These are phyloP conservation scores for Aurelia aurita DNA, from an alignment of 30 jellyfish, hydroid and myxozoan genomes.

Conservation along the genomic window DNA sequence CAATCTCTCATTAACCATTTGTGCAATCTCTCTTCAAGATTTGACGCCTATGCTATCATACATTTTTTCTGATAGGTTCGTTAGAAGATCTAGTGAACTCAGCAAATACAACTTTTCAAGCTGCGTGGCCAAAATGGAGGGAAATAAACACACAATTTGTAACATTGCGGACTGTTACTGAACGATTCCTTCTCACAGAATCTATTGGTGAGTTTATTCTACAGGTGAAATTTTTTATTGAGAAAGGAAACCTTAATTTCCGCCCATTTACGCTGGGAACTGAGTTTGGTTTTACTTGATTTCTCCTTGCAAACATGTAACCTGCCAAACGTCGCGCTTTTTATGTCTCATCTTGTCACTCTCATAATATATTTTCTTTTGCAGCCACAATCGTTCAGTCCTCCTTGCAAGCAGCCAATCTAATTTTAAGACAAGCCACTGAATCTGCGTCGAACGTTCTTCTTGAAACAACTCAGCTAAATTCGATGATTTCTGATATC, in stretches of 20 bases:
- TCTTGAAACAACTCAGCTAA: constrained; percentile 48
- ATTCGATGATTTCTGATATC: constrained; percentile 65
- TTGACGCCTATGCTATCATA: no score
- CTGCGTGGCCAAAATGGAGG: constrained; percentile 77
- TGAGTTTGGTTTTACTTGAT: no score
- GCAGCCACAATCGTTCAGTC: constrained; percentile 93
- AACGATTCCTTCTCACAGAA: constrained; percentile 62
- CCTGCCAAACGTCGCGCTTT: no score
- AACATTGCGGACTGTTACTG: constrained; percentile 23
- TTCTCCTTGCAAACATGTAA: no score
- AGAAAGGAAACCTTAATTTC: no score
- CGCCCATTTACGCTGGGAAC: no score
- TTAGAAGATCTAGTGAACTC: constrained; percentile 52
- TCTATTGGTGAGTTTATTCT: constrained; percentile 75
- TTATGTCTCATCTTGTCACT: no score
- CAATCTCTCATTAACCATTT: no score
- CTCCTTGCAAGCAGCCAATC: constrained; percentile 85
- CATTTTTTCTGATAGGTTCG: constrained; percentile 47
- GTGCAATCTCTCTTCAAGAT: no score
- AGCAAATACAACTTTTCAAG: constrained; percentile 70
- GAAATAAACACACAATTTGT: constrained; percentile 70
- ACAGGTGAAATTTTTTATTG: no score
- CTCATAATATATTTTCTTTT: neutral
- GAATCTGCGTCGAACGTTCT: constrained; percentile 79
- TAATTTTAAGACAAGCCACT: constrained; percentile 75